A percentile compares a stretch with the other conserved stretches of the same genome.
phyloP scores from a whole-genome alignment of 1,140 invertebrate species.

The Nixonia krombeini region DNA sequence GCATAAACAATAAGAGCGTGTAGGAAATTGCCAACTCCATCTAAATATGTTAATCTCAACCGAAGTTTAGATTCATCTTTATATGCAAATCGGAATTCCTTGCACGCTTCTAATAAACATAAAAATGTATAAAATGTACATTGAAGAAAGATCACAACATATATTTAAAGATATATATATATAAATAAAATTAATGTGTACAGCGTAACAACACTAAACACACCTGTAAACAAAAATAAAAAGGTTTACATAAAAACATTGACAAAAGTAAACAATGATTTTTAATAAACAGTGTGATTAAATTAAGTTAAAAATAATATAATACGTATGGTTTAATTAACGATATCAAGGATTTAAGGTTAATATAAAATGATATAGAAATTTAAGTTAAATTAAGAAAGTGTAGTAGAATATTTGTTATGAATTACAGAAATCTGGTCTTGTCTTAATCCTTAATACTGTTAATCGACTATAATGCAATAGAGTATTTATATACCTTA shows the following conservation, averaged over 20 bases:
- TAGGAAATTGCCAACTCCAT: no score
- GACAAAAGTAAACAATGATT: constrained; percentile 16
- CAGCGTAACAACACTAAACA: constrained; percentile 31
- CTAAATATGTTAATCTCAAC: no score
- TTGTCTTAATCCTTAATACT: no score
- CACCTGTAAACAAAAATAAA: constrained; percentile 53
- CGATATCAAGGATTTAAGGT: constrained; percentile 24
- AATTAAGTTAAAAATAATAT: constrained; percentile 33
- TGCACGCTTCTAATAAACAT: no score
- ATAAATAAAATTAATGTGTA: constrained; percentile 28
- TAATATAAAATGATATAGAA: neutral
- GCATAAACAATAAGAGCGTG: no score
- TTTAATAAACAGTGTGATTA: constrained; percentile 16
- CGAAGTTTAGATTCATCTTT: no score
- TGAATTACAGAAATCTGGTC: no score
- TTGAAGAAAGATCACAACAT: constrained; percentile 24
- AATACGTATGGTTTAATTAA: constrained; percentile 44
- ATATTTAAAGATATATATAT: constrained; percentile 25
- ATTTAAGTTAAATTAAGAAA: no score
- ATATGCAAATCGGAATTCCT: no score
- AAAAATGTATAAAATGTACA: constrained; percentile 9
- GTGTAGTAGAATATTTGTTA: no score
- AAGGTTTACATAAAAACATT: constrained; percentile 44
- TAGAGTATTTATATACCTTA: no score
- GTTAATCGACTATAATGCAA: no score